Evolutionary conservation across 2,797 vertebrate genomes (phyloP), one percentile per base, ranked within the genome.

Genomic region (Nothura maculosa): DNA sequence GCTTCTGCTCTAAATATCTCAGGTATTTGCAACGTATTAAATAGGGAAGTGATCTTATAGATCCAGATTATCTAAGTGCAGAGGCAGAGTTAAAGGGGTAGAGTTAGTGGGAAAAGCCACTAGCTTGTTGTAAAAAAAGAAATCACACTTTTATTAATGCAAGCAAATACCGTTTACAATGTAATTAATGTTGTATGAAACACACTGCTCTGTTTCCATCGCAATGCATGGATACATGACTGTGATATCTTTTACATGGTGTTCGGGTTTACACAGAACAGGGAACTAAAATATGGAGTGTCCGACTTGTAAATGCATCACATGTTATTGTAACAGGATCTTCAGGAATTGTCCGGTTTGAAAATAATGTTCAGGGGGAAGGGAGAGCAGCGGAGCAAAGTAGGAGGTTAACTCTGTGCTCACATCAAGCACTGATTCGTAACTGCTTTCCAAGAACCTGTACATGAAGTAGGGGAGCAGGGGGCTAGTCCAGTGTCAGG

Each of bases 381-480:
- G 57, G 34, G 61, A 85, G 90, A 76, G 6, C 32, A 64, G 42
- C 81, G 61, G 12, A 79, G 66, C 60, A 16, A 81, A 89, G 12
- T 45, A 54, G 61, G 54, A 77, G 12, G 12, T 45, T 64, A n/a
- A 60, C 80, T 81, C 25, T 22, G 24, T 15, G 7, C 67, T 90
- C 91, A 18, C 63, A 48, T 81, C 60, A 25, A 9, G 10, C 69
- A 43, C 47, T 75, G 52, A 78, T 73, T 85, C 47, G 36, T 43
- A 81, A 93, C 87, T 58, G 61, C 24, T 91, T 92, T 78, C 77
- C 87, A 79, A 89, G 85, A 25, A 80, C 28, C 12, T 8, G 3
- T 55, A 11, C 52, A 45, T 63, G 81, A 52, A 76, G 81, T 32
- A 57, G 24, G 73, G 32, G 34, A 75, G 78, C 8, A 74, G 40